These are phyloP conservation scores for Thyatira batis DNA, from an alignment of 2,888 invertebrate species.

Conservation along the genomic window DNA sequence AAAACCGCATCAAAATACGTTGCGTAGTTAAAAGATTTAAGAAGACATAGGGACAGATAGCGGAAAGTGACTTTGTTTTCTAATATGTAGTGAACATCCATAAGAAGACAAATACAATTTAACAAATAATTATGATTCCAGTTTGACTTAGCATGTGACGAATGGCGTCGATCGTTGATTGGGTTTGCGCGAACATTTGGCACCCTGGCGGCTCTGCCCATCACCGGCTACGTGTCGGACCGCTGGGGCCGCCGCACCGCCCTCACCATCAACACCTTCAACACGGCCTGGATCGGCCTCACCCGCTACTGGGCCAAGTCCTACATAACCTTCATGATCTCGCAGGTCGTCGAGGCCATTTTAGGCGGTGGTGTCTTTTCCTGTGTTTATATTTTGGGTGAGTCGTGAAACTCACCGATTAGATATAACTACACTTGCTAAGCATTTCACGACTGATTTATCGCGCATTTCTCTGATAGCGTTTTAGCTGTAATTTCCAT, in stretches of 20 bases:
- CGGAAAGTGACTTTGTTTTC: no score
- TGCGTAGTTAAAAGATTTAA: no score
- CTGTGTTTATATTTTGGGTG: constrained; percentile 86
- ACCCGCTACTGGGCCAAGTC: constrained; percentile 66
- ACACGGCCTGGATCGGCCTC: constrained; percentile 68
- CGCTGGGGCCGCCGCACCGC: constrained; percentile 85
- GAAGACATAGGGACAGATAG: no score
- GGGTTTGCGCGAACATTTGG: constrained; percentile 88
- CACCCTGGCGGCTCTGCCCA: constrained; percentile 85
- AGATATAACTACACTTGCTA: not conserved
- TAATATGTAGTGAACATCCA: no score
- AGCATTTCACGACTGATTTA: not conserved
- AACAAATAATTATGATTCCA: constrained; percentile 43
- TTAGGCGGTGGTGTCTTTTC: constrained; percentile 86
- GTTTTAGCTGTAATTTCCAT: no score
- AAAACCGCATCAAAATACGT: no score
- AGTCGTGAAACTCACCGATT: constrained; percentile 22
- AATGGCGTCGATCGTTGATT: constrained; percentile 87
- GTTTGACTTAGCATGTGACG: constrained; percentile 84
- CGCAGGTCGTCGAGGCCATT: constrained; percentile 86
- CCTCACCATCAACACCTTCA: constrained; percentile 80
- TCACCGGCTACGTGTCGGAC: constrained; percentile 88
- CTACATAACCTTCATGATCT: constrained; percentile 84
- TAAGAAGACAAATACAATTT: no score
- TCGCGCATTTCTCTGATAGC: not conserved